Conservation (phyloP, 2,888 invertebrate species). For the Dorcus parallelipipedus region DNA sequence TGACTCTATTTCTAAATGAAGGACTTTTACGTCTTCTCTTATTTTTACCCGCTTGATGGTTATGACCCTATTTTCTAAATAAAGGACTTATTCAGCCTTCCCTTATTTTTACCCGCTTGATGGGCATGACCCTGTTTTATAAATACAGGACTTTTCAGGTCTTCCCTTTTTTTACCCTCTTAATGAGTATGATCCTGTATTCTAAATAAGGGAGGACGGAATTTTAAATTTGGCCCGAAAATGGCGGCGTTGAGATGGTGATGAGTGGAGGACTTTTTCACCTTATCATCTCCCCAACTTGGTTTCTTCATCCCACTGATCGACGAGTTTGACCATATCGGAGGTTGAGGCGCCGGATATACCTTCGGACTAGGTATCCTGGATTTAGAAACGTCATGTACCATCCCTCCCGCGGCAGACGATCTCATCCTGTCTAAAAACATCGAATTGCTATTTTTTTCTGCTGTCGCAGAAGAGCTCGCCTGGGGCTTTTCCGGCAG, state of each 20-base stretch:
- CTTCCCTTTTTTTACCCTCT: background rate
- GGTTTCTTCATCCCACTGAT: constrained; percentile 73
- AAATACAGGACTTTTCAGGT: no score
- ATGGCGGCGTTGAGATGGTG: no score
- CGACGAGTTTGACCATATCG: constrained; percentile 65
- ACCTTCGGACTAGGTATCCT: constrained; percentile 48
- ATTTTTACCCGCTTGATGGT: no score
- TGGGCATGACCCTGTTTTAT: no score
- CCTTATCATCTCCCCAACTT: constrained; percentile 69
- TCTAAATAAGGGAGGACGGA: no score
- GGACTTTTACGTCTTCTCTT: no score
- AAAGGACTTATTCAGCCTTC: no score
- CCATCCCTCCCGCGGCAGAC: constrained; percentile 44
- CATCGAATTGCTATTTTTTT: constrained; percentile 43
- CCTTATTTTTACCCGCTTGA: no score
- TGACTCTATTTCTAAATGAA: no score
- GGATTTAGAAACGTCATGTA: constrained; percentile 45
- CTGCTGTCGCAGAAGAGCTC: constrained; percentile 25
- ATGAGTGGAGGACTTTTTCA: constrained; percentile 12
- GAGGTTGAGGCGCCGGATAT: constrained; percentile 49
- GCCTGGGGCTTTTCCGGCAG: constrained; percentile 38
- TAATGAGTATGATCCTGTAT: no score
- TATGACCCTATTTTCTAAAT: no score
- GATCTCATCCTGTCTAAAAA: constrained; percentile 45
- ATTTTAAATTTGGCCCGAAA: no score